Evolutionary conservation across 2,113 vertebrate species (phyloP).

Genomic region (Noctilio leporinus): DNA sequence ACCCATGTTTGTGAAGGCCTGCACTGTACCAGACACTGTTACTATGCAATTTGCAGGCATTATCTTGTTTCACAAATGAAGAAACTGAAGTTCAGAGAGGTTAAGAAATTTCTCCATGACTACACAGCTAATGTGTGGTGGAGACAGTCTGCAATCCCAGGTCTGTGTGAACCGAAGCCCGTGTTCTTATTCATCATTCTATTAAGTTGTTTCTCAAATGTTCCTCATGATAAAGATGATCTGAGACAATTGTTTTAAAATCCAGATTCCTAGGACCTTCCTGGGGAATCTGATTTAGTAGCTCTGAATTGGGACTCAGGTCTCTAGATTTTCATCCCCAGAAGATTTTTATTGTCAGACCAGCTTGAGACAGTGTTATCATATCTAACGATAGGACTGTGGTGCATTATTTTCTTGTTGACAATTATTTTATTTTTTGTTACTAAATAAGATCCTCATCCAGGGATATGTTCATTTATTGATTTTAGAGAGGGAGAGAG

Average conservation of each 20-base stretch:
- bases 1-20: background rate
- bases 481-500: too few relatives aligned
- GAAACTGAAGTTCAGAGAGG: background rate
- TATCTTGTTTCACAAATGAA: background rate
- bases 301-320: background rate
- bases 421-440: background rate
- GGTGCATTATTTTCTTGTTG: background rate
- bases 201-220: background rate
- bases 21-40: background rate
- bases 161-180: background rate
- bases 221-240: background rate
- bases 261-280: too few relatives aligned
- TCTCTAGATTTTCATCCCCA: background rate
- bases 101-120: background rate
- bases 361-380: background rate
- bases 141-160: background rate
- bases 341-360: background rate
- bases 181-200: background rate
- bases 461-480: too few relatives aligned
- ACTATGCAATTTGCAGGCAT: background rate
- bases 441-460: too few relatives aligned
- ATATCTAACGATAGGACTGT: background rate
- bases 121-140: background rate
- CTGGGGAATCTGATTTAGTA: background rate
- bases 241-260: background rate